These are phyloP conservation scores for Melanostigma gelatinosum DNA, from an alignment of 2,113 vertebrate genomes.

Conservation along the genomic window DNA sequence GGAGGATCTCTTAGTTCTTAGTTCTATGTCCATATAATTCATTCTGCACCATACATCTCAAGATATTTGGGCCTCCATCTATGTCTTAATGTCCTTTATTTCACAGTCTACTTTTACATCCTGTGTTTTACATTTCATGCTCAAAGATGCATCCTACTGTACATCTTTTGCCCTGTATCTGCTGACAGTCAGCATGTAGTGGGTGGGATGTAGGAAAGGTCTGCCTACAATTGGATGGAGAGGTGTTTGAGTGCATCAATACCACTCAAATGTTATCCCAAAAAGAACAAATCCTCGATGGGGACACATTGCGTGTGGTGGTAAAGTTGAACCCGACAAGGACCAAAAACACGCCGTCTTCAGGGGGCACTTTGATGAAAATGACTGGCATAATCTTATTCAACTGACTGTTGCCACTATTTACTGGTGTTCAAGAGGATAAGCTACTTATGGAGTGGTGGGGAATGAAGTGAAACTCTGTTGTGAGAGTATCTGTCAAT, in stretches of 20 bases:
- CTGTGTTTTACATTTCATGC: conserved; percentile 3
- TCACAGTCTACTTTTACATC: background rate
- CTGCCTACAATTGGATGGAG: background rate
- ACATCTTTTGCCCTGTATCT: conserved; percentile 1
- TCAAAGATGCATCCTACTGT: background rate
- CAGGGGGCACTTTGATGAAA: conserved; percentile 59
- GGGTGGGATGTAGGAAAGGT: background rate
- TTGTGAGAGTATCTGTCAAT: conserved; percentile 33
- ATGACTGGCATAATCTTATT: conserved; percentile 59
- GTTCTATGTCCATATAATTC: background rate
- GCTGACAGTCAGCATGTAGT: background rate
- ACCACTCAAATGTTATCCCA: conserved; percentile 14
- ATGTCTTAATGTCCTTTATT: background rate
- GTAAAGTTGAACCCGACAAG: conserved; percentile 1
- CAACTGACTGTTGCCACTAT: conserved; percentile 49
- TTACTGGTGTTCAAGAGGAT: conserved; percentile 63
- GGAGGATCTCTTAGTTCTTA: background rate
- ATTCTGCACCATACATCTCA: background rate
- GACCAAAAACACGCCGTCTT: conserved; percentile 38
- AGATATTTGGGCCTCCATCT: background rate
- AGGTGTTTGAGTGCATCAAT: conserved; percentile 11
- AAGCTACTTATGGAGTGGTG: conserved; percentile 49
- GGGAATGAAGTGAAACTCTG: conserved; percentile 44
- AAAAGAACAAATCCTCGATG: conserved; percentile 39
- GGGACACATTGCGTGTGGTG: conserved; percentile 36